phyloP scores from a whole-genome alignment of 2,888 invertebrate genomes.

The Timema podura region DNA sequence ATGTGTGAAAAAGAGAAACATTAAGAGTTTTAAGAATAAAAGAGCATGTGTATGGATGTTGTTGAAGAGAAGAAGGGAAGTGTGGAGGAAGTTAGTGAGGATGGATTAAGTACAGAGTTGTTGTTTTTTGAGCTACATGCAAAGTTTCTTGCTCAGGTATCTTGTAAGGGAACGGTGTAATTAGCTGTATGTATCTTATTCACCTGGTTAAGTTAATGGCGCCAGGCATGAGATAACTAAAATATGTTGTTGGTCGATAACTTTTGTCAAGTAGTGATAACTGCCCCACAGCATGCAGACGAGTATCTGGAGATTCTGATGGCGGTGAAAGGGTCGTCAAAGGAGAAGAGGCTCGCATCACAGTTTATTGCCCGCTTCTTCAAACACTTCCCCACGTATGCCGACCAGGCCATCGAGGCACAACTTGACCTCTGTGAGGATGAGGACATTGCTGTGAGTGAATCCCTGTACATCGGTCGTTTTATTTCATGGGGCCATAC shows the following conservation, averaged over 20 bases:
- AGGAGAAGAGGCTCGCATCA: slow-evolving; percentile 88
- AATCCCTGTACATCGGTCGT: background rate
- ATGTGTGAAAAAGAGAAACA: too few species aligned
- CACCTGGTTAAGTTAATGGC: too few species aligned
- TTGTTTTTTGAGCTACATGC: too few species aligned
- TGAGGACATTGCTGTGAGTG: slow-evolving; percentile 81
- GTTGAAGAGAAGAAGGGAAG: too few species aligned
- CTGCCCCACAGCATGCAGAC: slow-evolving; percentile 69
- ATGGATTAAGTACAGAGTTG: too few species aligned
- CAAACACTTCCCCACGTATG: slow-evolving; percentile 80
- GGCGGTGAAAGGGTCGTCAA: slow-evolving; percentile 82
- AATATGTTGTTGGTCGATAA: too few species aligned
- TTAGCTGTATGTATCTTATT: too few species aligned
- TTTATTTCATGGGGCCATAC: too few species aligned
- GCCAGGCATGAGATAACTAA: background rate
- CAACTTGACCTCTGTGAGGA: slow-evolving; percentile 94
- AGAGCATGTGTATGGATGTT: too few species aligned
- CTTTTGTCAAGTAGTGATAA: background rate
- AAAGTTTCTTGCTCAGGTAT: background rate
- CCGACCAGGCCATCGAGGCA: slow-evolving; percentile 86
- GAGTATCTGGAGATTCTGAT: slow-evolving; percentile 84
- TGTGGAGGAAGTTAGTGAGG: too few species aligned
- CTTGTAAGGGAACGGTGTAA: background rate
- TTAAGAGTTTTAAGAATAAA: too few species aligned
- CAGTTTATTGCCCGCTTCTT: slow-evolving; percentile 95